Evolutionary conservation across 1,140 invertebrate genomes (phyloP).

Genomic region (Mya arenaria): DNA sequence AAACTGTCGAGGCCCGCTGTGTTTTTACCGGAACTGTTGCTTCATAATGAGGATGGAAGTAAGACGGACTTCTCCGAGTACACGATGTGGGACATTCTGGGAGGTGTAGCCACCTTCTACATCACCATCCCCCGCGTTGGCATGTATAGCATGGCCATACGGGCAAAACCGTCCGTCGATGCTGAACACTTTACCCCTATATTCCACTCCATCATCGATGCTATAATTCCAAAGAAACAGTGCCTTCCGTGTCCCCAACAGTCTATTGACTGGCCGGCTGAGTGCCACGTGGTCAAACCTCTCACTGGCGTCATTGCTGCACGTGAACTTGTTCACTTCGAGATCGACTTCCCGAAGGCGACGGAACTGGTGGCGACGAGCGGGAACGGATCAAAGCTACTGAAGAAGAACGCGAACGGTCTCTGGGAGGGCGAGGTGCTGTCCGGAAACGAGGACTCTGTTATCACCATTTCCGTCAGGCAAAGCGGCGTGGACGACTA

Average conservation of each 20-base stretch:
- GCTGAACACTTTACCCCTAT: constrained; percentile 42
- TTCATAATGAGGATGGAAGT: constrained; percentile 41
- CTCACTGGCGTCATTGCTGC: constrained; percentile 40
- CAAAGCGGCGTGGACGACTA: constrained; percentile 39
- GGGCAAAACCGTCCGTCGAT: constrained; percentile 43
- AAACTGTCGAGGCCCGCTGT: constrained; percentile 47
- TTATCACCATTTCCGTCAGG: constrained; percentile 44
- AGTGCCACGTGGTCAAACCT: constrained; percentile 50
- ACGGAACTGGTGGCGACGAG: constrained; percentile 45
- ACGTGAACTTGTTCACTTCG: constrained; percentile 41
- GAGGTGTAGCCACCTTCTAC: constrained; percentile 47
- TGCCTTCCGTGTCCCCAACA: constrained; percentile 53
- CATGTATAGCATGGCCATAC: constrained; percentile 50
- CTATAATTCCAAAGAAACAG: constrained; percentile 58
- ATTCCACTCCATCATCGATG: constrained; percentile 50
- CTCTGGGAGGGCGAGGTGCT: constrained; percentile 50
- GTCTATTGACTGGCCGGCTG: constrained; percentile 55
- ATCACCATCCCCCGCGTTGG: constrained; percentile 43
- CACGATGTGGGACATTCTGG: constrained; percentile 54
- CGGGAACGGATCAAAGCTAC: constrained; percentile 46
- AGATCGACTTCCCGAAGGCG: constrained; percentile 46
- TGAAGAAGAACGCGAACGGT: constrained; percentile 25
- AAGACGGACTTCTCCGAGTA: constrained; percentile 54
- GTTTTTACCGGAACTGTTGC: constrained; percentile 50
- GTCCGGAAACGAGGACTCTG: constrained; percentile 51